A percentile compares a stretch with the other conserved stretches of the same genome.
phyloP scores from a whole-genome alignment of 2,113 vertebrate genomes.

The Vulpes lagopus region DNA sequence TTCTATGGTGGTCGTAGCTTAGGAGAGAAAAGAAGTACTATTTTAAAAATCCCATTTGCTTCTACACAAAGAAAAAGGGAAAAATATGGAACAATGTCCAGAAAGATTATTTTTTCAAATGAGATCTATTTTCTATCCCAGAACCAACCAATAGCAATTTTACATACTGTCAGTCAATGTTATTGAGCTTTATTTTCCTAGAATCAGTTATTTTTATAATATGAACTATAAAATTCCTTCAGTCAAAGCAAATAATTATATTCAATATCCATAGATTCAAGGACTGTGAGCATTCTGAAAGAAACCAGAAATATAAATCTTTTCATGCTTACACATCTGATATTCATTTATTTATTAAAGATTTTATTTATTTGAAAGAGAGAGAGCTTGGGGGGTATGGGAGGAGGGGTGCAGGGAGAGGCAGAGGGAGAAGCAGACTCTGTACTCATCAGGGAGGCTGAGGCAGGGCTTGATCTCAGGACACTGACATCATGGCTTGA shows the following conservation, averaged over 20 bases:
- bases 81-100: background rate
- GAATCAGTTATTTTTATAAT: background rate
- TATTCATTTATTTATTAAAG: background rate
- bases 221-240: constrained; percentile 21
- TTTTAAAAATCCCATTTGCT: constrained; percentile 69
- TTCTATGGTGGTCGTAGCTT: constrained; percentile 40
- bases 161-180: background rate
- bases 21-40: background rate
- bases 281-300: background rate
- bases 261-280: background rate
- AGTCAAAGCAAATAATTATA: constrained; percentile 39
- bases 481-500: background rate
- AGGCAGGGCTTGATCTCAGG: background rate
- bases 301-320: background rate
- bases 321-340: background rate
- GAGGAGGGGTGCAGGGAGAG: background rate
- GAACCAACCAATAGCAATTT: constrained; percentile 30
- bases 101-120: constrained; percentile 27
- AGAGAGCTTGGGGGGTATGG: background rate
- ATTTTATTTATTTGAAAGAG: background rate
- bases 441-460: background rate
- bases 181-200: constrained; percentile 23
- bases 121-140: constrained; percentile 3
- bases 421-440: background rate
- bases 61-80: background rate